Base-by-base conservation (phyloP, 2,113 vertebrate species). In the Bettongia penicillata region DNA sequence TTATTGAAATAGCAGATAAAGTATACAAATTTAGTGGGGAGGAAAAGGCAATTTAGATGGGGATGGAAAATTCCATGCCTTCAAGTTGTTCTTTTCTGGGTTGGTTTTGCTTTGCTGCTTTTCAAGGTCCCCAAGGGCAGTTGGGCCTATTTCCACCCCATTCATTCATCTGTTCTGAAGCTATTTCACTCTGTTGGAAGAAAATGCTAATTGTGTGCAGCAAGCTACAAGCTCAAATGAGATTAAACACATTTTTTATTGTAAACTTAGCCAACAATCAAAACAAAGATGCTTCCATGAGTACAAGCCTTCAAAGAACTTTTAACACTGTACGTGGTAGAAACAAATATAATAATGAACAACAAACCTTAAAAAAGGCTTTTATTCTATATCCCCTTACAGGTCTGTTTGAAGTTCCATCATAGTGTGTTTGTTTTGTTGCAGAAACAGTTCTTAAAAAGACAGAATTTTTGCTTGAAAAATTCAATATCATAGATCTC, bases 31-130 rank as follows among this genome's bases (percentile, higher is more conserved):
- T 51, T 28, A 52, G 25, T 47, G 19, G 51, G 12, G 68, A 84
- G 77, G 23, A 91, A 90, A 28, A 96, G 16, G 89, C 43, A 61
- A 8, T 50, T 53, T 10, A 16, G 28, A 91, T 84, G 26, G 37
- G 25, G 22, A 26, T 51, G 24, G 26, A 11, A 2, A 22, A 3
- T 84, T 51, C 31, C 50, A 23, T 95, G 53, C 94, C 53, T 96
- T 37, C 24, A 43, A 57, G 14, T 2, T 4, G 26, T 31, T 93
- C 2, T 95, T 94, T 51, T 55, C 52, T 47, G n/a, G 94, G 50
- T 53, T 91, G 0, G 61, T 98, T 92, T 96, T 97, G 77, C 28
- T 95, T 97, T 96, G 90, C 89, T 89, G n/a, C 2, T 53, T 61
- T 97, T 49, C 47, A 96, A 93, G 50, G 92, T 97, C 94, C 93